phyloP scores from a whole-genome alignment of 2,113 vertebrate species.

The Columba livia region DNA sequence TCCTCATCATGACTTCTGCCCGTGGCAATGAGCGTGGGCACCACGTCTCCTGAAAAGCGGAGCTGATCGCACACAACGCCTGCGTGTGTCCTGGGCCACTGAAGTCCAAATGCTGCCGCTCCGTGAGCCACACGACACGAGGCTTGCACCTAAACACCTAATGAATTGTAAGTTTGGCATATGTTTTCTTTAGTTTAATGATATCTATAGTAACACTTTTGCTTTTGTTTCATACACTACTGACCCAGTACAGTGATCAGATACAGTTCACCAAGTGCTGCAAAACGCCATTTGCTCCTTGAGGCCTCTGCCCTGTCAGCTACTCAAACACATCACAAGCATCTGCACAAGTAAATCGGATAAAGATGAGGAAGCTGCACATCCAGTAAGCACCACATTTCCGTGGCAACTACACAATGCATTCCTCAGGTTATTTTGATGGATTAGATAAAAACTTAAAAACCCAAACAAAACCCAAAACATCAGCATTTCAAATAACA shows the following conservation, averaged over 20 bases:
- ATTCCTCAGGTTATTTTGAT: not conserved
- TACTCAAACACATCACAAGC: not conserved
- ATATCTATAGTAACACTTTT: not conserved
- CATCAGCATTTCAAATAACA: not conserved
- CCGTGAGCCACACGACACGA: fast-evolving
- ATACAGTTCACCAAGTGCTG: not conserved
- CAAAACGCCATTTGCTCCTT: not conserved
- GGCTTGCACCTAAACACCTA: not conserved
- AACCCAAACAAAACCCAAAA: not conserved
- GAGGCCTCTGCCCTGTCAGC: not conserved
- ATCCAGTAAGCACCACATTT: not conserved
- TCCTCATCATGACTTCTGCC: not conserved
- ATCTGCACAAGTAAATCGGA: not conserved
- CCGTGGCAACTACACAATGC: not conserved
- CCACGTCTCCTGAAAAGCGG: too few relatives aligned
- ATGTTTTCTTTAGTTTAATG: not conserved
- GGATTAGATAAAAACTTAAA: not conserved
- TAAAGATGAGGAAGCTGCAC: not conserved
- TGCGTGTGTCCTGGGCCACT: not conserved
- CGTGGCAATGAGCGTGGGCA: too few relatives aligned
- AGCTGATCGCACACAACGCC: fast-evolving
- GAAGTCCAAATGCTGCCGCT: not conserved
- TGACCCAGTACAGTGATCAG: not conserved
- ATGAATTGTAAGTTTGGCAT: not conserved
- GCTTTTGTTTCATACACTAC: not conserved